phyloP scores from a whole-genome alignment of 2,113 vertebrate species.

The Saiga tatarica region DNA sequence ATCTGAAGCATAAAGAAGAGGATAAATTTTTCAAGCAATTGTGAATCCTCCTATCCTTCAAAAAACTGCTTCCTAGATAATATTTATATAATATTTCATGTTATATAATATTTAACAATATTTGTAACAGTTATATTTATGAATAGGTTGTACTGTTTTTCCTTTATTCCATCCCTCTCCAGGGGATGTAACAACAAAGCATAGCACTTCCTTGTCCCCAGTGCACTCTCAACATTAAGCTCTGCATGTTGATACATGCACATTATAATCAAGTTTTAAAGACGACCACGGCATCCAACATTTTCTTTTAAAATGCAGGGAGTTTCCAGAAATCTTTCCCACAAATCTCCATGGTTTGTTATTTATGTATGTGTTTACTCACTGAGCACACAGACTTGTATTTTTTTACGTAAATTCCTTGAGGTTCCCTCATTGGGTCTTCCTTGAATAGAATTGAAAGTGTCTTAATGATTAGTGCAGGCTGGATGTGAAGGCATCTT shows the following conservation, averaged over 20 bases:
- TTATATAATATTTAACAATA: not conserved
- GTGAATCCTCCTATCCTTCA: not conserved
- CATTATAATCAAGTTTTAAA: not conserved
- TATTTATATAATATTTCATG: not conserved
- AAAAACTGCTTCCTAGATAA: not conserved
- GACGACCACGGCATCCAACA: not conserved
- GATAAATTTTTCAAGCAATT: not conserved
- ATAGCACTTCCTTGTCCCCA: not conserved
- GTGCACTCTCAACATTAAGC: not conserved
- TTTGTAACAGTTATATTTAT: not conserved
- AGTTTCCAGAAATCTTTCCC: not conserved
- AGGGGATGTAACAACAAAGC: not conserved
- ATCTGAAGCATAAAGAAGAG: not conserved
- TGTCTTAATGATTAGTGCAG: not conserved
- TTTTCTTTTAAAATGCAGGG: not conserved
- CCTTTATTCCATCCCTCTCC: not conserved
- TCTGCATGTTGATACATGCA: not conserved
- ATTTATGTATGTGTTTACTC: not conserved
- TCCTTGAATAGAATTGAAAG: not conserved
- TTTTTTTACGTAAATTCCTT: not conserved
- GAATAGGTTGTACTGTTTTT: not conserved
- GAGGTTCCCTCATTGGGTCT: not conserved
- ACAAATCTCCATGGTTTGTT: not conserved
- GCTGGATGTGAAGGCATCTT: not conserved
- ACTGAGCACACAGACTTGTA: not conserved